Conservation (phyloP, 2,113 vertebrate species). For the Pyrgilauda ruficollis region DNA sequence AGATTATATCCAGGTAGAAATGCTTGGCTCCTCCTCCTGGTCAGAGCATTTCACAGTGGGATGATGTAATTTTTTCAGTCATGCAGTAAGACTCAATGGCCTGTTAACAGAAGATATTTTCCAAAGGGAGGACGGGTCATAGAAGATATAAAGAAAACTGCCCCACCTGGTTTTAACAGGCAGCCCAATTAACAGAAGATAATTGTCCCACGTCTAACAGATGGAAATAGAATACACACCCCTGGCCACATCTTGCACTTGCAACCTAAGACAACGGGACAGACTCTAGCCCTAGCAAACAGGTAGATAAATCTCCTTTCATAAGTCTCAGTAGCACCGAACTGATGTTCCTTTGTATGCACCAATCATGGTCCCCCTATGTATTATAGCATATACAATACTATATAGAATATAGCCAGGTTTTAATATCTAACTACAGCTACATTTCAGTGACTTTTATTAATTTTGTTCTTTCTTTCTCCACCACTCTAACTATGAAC, state of each 20-base stretch:
- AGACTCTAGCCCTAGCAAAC: neutral
- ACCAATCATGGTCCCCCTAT: neutral
- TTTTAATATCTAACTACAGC: neutral
- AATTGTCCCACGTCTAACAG: neutral
- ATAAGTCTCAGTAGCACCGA: neutral
- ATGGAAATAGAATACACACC: neutral
- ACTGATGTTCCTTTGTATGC: neutral
- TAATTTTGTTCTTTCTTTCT: neutral
- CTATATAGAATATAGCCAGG: neutral
- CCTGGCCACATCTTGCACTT: neutral
- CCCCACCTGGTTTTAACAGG: neutral
- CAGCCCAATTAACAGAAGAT: neutral
- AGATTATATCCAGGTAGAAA: neutral
- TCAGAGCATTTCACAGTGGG: neutral
- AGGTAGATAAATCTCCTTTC: neutral
- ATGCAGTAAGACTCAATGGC: neutral
- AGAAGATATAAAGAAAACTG: neutral
- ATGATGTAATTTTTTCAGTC: neutral
- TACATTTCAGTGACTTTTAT: neutral
- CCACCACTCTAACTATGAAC: neutral
- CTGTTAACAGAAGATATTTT: neutral
- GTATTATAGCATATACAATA: neutral
- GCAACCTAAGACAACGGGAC: neutral
- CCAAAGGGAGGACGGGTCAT: neutral
- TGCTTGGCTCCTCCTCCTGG: neutral